These are phyloP conservation scores for Noctua comes DNA, from an alignment of 2,888 invertebrate species.

Conservation along the genomic window DNA sequence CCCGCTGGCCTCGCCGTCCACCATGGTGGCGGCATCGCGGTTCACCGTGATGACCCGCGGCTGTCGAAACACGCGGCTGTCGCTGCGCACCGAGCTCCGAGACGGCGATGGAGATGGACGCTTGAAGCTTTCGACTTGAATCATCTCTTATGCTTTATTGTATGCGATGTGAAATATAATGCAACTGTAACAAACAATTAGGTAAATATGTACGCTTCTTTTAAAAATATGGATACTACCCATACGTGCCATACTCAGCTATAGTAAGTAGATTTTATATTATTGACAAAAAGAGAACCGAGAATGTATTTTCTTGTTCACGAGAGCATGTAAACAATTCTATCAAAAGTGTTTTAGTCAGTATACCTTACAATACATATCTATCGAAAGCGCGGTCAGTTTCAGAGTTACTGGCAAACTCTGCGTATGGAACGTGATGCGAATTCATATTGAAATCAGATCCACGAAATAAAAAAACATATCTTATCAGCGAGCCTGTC, in stretches of 20 bases:
- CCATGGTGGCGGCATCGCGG: constrained; percentile 88
- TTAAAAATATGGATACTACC: background rate
- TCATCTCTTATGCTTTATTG: constrained; percentile 75
- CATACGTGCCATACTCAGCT: background rate
- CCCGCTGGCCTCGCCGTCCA: constrained; percentile 81
- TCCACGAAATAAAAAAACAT: constrained; percentile 61
- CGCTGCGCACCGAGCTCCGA: constrained; percentile 86
- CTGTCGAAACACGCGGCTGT: constrained; percentile 84
- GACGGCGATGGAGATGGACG: constrained; percentile 88
- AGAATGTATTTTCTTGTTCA: constrained; percentile 12
- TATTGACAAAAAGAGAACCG: background rate
- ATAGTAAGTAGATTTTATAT: background rate
- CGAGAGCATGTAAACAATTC: constrained; percentile 27
- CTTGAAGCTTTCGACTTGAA: constrained; percentile 86
- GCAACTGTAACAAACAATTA: constrained; percentile 55
- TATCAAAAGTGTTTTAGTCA: constrained; percentile 22
- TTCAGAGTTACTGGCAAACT: constrained; percentile 58
- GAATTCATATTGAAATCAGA: constrained; percentile 66
- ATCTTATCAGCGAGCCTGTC: constrained; percentile 62
- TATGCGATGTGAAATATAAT: constrained; percentile 34
- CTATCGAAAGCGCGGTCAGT: constrained; percentile 49
- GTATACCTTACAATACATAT: constrained; percentile 20
- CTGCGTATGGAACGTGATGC: constrained; percentile 64
- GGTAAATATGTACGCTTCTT: background rate
- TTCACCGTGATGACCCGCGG: constrained; percentile 89